Percentiles rank a stretch among this genome's conserved stretches.
These are phyloP conservation scores for Doris montereyensis DNA, from an alignment of 2,888 invertebrate genomes.

Conservation along the genomic window DNA sequence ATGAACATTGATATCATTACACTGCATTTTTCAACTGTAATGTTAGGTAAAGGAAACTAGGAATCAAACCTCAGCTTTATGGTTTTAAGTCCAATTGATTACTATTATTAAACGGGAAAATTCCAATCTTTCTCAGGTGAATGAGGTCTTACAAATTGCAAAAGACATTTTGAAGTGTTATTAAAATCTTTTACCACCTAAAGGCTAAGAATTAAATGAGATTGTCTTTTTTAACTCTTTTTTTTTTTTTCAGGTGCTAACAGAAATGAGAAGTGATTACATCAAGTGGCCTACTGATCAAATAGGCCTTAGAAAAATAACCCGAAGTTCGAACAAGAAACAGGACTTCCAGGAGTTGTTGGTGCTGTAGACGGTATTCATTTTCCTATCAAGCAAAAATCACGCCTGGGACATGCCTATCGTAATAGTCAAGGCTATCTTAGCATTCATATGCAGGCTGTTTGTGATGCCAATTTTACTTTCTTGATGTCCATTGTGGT, in stretches of 20 bases:
- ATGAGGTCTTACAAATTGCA: no score
- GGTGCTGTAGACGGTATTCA: slow-evolving; percentile 41
- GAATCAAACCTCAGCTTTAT: no score
- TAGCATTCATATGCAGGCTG: slow-evolving; percentile 44
- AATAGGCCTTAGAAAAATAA: slow-evolving; percentile 37
- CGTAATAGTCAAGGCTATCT: slow-evolving; percentile 39
- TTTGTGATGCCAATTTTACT: slow-evolving; percentile 42
- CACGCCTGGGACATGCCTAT: slow-evolving; percentile 40
- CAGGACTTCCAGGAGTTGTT: slow-evolving; percentile 41
- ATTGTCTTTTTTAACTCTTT: no score
- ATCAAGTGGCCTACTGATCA: slow-evolving; percentile 42
- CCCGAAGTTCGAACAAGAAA: slow-evolving; percentile 42
- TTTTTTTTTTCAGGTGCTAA: slow-evolving; percentile 31
- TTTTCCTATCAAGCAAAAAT: slow-evolving; percentile 42
- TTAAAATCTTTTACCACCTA: no score
- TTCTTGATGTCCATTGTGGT: slow-evolving; percentile 42
- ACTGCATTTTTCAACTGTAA: no score
- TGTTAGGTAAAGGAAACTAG: no score
- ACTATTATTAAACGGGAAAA: no score
- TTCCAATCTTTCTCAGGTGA: no score
- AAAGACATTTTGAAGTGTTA: no score
- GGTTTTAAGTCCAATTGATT: no score
- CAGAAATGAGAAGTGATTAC: slow-evolving; percentile 42
- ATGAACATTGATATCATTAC: no score
- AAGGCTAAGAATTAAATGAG: no score